Base-by-base conservation (phyloP, 1,140 invertebrate species). In the Achatina immaculata region DNA sequence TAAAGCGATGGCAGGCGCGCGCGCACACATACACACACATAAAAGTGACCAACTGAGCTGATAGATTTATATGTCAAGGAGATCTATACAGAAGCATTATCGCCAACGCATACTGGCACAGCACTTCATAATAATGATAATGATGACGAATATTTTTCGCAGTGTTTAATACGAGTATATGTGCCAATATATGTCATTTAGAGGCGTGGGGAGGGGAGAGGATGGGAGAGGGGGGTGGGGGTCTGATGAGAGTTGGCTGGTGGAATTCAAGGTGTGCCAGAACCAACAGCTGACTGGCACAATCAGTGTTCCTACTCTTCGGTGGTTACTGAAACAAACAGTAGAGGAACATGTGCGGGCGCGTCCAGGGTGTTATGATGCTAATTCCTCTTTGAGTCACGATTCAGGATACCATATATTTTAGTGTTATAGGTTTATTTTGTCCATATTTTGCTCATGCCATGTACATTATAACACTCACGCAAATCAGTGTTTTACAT, bases 21-120 rank as follows among this genome's bases (percentile, higher is more conserved):
- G 55, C 48, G 55, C 73, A 76, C 73, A 55, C 48, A 55, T 48
- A 76, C 73, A 76, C 48, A 76, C 73, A 55, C 73, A 55, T 48
- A 76, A 19, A 76, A 14, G n/a, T 42, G 21, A 36, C 14, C 71
- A 73, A 14, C 40, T 21, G 45, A 36, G 45, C 71, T 42, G 4
- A 73, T 28, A 73, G 9, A 42, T 42, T 19, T 28, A 73, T 42
- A 45, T 14, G n/a, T 45, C 16, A 74, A 24, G 34, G 73, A 51
- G 31, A 55, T 6, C 4, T 16, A 16, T 28, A 31, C 48, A 7
- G 42, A 2, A 34, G 34, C 73, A 74, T 28, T n/a, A 19, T n/a
- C 24, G 34, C 16, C 19, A 28, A 51, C 34, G 21, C 72, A 51
- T 28, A 45, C 72, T 31, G n/a, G 34, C 16, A 48, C 38, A 74